Evolutionary conservation across 2,113 vertebrate genomes (phyloP).

Genomic region (Gallinago undulata): DNA sequence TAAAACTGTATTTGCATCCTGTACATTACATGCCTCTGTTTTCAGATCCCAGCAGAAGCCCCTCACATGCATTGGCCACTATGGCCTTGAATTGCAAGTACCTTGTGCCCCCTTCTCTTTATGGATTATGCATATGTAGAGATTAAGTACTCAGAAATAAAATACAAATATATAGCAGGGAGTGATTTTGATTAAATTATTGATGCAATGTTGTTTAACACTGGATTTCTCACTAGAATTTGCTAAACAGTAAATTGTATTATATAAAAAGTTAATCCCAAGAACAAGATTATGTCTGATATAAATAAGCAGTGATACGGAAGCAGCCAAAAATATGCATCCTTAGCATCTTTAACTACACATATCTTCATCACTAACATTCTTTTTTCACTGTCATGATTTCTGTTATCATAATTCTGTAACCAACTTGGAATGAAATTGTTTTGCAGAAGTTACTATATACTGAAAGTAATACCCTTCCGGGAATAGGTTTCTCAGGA

Average conservation of each 20-base stretch:
- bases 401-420: background rate
- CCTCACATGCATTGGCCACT: background rate
- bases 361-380: background rate
- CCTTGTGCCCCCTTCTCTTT: background rate
- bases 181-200: background rate
- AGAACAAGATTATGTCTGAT: background rate
- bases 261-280: background rate
- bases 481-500: background rate
- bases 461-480: background rate
- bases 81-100: background rate
- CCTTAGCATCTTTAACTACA: background rate
- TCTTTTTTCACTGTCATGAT: background rate
- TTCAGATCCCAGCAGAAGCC: background rate
- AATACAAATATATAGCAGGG: background rate
- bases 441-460: background rate
- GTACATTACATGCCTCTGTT: background rate
- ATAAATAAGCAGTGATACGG: background rate
- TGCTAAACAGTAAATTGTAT: background rate
- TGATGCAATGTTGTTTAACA: background rate
- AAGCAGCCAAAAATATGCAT: background rate
- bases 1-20: background rate
- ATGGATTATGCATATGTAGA: background rate
- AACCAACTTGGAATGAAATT: background rate
- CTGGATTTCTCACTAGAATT: background rate
- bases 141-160: background rate